phyloP scores from a whole-genome alignment of 2,888 invertebrate species.

The Chrysolina oricalcia region DNA sequence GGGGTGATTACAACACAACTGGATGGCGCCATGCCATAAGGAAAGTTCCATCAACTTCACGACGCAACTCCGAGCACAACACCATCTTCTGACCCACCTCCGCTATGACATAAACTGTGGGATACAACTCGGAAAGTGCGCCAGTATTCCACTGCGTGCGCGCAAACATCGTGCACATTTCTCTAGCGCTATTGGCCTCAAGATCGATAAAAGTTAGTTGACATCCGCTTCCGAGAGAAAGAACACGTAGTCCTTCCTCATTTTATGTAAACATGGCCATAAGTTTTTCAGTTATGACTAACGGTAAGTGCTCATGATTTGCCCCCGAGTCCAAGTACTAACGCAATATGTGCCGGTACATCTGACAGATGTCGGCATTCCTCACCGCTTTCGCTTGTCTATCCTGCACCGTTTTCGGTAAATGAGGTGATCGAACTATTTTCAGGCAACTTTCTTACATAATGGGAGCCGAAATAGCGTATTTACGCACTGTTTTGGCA shows the following conservation, averaged over 20 bases:
- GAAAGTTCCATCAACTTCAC: not conserved
- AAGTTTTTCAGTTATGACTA: constrained; percentile 40
- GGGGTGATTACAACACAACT: not conserved
- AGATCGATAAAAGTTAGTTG: constrained; percentile 44
- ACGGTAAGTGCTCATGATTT: constrained; percentile 41
- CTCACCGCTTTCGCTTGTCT: not conserved
- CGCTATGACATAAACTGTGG: constrained; percentile 5
- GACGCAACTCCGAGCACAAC: not conserved
- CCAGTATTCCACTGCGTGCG: constrained; percentile 47
- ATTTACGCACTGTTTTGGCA: not conserved
- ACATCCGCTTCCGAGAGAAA: constrained; percentile 40
- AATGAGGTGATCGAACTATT: not conserved
- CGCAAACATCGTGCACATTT: constrained; percentile 31
- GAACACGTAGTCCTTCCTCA: constrained; percentile 26
- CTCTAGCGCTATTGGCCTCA: not conserved
- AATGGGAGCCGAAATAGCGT: too few species aligned
- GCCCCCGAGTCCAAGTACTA: constrained; percentile 2
- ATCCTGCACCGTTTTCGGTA: not conserved
- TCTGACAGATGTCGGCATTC: constrained; percentile 1
- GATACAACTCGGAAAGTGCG: constrained; percentile 30
- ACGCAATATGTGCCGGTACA: constrained; percentile 10
- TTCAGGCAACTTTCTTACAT: not conserved
- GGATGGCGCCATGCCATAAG: not conserved
- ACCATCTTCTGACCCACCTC: not conserved
- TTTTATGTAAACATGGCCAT: constrained; percentile 16